Evolutionary conservation across 1,140 invertebrate genomes (phyloP).

Genomic region (Habropoda laboriosa): DNA sequence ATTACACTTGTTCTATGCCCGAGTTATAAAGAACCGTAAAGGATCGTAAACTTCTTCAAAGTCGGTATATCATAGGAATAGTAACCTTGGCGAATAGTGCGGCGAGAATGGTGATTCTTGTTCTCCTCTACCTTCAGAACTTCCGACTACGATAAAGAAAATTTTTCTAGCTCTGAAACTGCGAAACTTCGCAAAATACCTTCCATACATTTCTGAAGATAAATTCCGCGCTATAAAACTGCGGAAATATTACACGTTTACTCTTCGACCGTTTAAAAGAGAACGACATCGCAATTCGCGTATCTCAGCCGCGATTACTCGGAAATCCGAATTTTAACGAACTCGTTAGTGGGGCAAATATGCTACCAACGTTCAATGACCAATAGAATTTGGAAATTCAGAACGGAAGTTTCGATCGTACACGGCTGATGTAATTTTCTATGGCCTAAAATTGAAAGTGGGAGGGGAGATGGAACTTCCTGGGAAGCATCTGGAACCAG

Average conservation of each 20-base stretch:
- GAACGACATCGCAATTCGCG: too few relatives aligned
- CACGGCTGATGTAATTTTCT: neutral
- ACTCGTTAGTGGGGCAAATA: too few relatives aligned
- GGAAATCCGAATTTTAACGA: too few relatives aligned
- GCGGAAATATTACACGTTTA: too few relatives aligned
- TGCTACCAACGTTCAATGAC: neutral
- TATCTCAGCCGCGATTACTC: too few relatives aligned
- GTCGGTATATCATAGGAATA: neutral
- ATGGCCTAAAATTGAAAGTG: slow-evolving; percentile 1
- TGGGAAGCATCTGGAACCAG: neutral
- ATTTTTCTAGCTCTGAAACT: neutral
- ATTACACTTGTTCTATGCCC: too few relatives aligned
- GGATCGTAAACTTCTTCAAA: neutral
- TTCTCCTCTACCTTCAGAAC: neutral
- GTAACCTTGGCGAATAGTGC: neutral
- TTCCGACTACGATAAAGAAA: neutral
- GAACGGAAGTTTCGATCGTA: neutral
- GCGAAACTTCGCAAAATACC: neutral
- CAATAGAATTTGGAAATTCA: neutral
- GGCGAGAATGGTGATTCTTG: neutral
- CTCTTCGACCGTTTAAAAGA: too few relatives aligned
- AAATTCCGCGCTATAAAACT: neutral
- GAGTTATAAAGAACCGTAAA: neutral
- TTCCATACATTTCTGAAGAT: neutral
- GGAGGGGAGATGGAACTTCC: neutral